Evolutionary conservation across 1,140 invertebrate species (phyloP), one percentile per base, ranked within the genome.

Genomic region (Sitophilus oryzae): DNA sequence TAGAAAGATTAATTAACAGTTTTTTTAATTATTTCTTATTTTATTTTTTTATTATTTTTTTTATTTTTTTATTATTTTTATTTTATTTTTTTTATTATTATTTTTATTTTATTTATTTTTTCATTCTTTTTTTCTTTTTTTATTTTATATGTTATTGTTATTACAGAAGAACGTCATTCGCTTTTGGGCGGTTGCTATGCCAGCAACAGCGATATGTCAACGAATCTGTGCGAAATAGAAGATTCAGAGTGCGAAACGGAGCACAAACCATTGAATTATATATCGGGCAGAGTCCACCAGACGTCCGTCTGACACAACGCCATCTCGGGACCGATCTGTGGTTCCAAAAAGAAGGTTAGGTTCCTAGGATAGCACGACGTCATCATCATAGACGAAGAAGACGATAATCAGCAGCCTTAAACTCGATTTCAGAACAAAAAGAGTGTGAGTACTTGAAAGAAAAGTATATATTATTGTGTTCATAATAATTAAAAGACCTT

Each of bases 161-260:
- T 73, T 74, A 25, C 72, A 80, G 79, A 86, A 66, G 88, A 90
- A 71, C 77, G 84, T 51, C 82, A 86, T 71, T 88, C 86, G 34
- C 74, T 91, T 55, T 77, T 88, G 30, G 79, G 77, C 45, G 79
- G 77, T 45, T 78, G 76, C 38, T 84, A 79, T 37, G 84, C 83
- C 3, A 86, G 82, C 56, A 86, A 86, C 67, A 93, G 89, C 73
- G 89, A 92, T 71, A 77, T 92, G 44, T 92, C 90, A 16, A 83
- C 89, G 18, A 84, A 88, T 74, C 77, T 94, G 22, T 94, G 91
- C 77, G 91, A 93, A 77, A 92, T 94, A 66, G 91, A 93, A 73
- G 91, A 93, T 73, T 89, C 86, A n/a, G 88, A 91, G 68, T 82
- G 79, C 64, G 85, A 87, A 67, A 67, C 73, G 50, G 77, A 80